Percentiles rank a stretch among this genome's conserved stretches.
Conservation (phyloP, 2,113 vertebrate species). For the Mohoua ochrocephala region DNA sequence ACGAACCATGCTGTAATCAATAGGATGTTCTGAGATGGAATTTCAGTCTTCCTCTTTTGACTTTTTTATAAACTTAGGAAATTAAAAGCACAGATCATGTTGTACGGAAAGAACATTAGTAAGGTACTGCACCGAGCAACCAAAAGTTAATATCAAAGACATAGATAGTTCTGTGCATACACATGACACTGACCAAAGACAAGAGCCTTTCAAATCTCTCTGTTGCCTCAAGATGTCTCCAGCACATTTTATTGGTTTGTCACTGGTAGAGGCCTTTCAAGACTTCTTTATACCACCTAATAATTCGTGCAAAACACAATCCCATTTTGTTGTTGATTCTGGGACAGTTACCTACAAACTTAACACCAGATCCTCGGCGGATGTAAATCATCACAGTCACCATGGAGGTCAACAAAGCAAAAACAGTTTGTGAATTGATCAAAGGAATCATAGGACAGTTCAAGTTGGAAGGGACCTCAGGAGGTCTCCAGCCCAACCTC, state of each 20-base stretch:
- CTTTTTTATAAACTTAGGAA: slow-evolving; percentile 37
- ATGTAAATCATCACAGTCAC: neutral
- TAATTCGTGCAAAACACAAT: neutral
- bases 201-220: neutral
- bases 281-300: neutral
- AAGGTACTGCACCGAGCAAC: neutral
- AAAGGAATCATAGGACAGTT: neutral
- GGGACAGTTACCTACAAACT: neutral
- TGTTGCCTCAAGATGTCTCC: neutral
- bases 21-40: slow-evolving; percentile 44
- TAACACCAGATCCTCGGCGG: neutral
- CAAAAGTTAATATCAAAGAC: neutral
- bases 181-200: neutral
- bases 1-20: slow-evolving; percentile 20
- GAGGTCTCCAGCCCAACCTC: neutral
- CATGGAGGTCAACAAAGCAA: neutral
- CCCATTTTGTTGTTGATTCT: neutral
- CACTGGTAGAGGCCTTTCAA: neutral
- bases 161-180: neutral
- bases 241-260: neutral
- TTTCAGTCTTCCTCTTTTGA: slow-evolving; percentile 47
- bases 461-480: neutral
- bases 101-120: neutral
- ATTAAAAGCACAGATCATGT: neutral
- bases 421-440: neutral